Evolutionary conservation across 2,888 invertebrate genomes (phyloP).

Genomic region (Hofmannophila pseudospretella): DNA sequence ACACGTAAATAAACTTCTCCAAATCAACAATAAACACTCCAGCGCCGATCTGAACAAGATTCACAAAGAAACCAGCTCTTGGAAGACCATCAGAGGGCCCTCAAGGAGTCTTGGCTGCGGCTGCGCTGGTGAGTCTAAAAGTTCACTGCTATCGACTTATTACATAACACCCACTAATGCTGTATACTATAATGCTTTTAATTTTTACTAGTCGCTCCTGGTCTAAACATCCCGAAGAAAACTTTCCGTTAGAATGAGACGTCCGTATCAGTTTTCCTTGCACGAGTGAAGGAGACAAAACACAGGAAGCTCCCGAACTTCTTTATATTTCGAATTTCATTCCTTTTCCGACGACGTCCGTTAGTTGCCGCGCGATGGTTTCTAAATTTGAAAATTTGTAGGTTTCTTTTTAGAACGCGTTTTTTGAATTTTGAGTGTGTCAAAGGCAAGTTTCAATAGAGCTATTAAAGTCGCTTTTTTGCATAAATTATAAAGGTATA

Average conservation of each 20-base stretch:
- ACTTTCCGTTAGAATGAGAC: constrained; percentile 44
- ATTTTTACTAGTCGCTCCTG: too few relatives aligned
- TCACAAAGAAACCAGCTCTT: too few relatives aligned
- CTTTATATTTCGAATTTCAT: constrained; percentile 38
- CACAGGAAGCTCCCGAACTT: constrained; percentile 51
- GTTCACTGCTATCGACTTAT: too few relatives aligned
- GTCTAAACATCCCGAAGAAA: constrained; percentile 51
- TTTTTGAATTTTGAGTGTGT: not conserved
- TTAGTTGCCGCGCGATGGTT: constrained; percentile 35
- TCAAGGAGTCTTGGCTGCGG: too few relatives aligned
- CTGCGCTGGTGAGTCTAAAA: too few relatives aligned
- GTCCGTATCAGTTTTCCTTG: constrained; percentile 24
- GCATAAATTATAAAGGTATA: constrained; percentile 4
- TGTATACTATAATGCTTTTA: too few relatives aligned
- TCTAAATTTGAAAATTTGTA: constrained; percentile 13
- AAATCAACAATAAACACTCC: too few relatives aligned
- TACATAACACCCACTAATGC: too few relatives aligned
- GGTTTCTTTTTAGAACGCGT: not conserved
- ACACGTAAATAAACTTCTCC: too few relatives aligned
- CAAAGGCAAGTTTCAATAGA: not conserved
- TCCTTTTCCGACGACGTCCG: constrained; percentile 43
- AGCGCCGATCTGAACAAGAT: too few relatives aligned
- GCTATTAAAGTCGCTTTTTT: not conserved
- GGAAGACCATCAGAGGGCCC: too few relatives aligned
- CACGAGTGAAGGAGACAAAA: constrained; percentile 45